Conservation (phyloP, 1,140 invertebrate species). For the Drosophila mauritiana region DNA sequence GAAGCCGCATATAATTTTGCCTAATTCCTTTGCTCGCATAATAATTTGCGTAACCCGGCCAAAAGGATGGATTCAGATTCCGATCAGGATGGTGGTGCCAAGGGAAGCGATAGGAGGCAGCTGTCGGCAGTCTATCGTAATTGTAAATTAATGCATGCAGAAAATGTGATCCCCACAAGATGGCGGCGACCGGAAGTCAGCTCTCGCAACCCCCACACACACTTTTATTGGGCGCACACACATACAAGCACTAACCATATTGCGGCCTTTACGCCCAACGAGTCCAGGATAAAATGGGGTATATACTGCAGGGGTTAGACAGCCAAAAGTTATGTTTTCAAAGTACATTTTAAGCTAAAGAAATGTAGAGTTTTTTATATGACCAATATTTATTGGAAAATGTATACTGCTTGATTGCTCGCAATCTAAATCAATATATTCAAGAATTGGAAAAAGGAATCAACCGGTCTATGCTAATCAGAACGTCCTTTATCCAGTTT, state of each 20-base stretch:
- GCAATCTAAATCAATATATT: no score
- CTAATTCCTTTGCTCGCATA: slow-evolving; percentile 24
- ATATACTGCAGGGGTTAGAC: background rate
- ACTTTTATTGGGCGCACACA: no score
- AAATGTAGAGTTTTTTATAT: background rate
- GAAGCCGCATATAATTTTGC: slow-evolving; percentile 19
- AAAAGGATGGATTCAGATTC: background rate
- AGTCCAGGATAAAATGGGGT: background rate
- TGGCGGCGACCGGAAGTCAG: slow-evolving; percentile 38
- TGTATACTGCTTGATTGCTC: background rate
- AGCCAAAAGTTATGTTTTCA: no score
- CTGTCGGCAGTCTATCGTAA: slow-evolving; percentile 63
- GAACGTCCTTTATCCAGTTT: background rate
- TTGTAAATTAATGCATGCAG: slow-evolving; percentile 73
- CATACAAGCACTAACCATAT: background rate
- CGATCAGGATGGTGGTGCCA: background rate
- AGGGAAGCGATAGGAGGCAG: slow-evolving; percentile 11
- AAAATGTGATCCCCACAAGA: slow-evolving; percentile 58
- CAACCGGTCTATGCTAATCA: background rate
- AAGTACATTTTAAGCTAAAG: no score
- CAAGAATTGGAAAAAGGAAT: background rate
- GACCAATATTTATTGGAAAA: background rate
- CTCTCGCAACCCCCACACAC: background rate
- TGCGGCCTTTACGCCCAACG: background rate
- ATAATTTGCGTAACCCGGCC: slow-evolving; percentile 21